Conservation (phyloP, 2,888 invertebrate species). For the Himalopsyche anomala region DNA sequence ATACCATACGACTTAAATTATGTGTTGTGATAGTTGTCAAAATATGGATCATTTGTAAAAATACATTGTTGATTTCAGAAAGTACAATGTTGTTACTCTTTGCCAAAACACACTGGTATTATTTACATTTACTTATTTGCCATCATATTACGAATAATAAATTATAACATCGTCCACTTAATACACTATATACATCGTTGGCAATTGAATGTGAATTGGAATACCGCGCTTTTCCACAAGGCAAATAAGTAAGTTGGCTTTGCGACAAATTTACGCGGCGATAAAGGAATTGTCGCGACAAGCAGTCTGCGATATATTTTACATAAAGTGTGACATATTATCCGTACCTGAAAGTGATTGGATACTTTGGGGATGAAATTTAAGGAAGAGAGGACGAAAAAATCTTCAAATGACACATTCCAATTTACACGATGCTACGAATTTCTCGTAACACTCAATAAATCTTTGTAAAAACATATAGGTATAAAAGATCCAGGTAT, state of each 20-base stretch:
- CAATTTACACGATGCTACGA: too few relatives aligned
- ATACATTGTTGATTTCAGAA: too few relatives aligned
- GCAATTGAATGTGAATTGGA: background rate
- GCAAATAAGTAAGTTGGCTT: constrained; percentile 15
- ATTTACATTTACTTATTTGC: background rate
- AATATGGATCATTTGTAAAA: too few relatives aligned
- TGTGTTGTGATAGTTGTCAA: too few relatives aligned
- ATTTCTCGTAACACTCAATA: too few relatives aligned
- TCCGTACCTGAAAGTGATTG: background rate
- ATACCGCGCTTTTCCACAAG: background rate
- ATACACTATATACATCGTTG: background rate
- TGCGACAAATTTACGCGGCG: constrained; percentile 14
- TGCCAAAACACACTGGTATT: background rate
- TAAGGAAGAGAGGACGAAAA: background rate
- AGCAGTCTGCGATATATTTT: background rate
- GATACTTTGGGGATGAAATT: background rate
- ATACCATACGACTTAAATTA: too few relatives aligned
- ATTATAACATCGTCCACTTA: too few relatives aligned
- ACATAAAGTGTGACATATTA: background rate
- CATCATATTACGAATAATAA: background rate
- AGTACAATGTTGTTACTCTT: background rate
- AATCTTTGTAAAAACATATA: too few relatives aligned
- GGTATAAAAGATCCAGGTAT: too few relatives aligned
- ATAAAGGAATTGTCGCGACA: constrained; percentile 29
- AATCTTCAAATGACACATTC: too few relatives aligned